A percentile compares a stretch with the other conserved stretches of the same genome.
Conservation (phyloP, 1,140 invertebrate genomes). For the Gryllus bimaculatus region DNA sequence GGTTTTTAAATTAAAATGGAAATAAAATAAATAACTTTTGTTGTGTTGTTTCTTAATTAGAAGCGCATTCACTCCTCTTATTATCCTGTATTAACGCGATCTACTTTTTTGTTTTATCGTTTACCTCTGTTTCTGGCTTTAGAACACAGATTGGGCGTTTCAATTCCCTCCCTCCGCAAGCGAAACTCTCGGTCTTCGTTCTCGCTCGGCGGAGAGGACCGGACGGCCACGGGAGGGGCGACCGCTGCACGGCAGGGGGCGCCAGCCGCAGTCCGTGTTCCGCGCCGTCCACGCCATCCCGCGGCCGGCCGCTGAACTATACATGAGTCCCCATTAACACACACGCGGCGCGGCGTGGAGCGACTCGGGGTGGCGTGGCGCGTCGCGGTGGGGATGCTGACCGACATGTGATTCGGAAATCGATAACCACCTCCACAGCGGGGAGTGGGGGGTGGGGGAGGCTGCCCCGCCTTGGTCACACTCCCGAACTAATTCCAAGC, state of each 20-base stretch:
- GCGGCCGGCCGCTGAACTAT: not conserved
- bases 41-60: no score
- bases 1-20: no score
- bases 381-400: not conserved
- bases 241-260: not conserved
- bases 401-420: not conserved
- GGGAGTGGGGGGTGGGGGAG: no score
- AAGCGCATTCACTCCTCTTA: no score
- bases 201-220: not conserved
- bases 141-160: not conserved
- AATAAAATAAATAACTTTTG: no score
- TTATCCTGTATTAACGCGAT: no score
- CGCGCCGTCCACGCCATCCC: not conserved
- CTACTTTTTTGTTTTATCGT: no score
- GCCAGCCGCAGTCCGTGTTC: not conserved
- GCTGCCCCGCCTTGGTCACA: not conserved
- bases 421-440: not conserved
- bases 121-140: no score
- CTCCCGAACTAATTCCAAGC: not conserved
- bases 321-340: not conserved
- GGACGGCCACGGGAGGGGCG: not conserved
- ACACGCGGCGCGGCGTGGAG: no score
- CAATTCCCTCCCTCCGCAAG: not conserved
- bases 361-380: no score
- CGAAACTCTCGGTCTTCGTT: not conserved